Base-by-base conservation (phyloP, 2,797 vertebrate species). In the Galaxias olidus region DNA sequence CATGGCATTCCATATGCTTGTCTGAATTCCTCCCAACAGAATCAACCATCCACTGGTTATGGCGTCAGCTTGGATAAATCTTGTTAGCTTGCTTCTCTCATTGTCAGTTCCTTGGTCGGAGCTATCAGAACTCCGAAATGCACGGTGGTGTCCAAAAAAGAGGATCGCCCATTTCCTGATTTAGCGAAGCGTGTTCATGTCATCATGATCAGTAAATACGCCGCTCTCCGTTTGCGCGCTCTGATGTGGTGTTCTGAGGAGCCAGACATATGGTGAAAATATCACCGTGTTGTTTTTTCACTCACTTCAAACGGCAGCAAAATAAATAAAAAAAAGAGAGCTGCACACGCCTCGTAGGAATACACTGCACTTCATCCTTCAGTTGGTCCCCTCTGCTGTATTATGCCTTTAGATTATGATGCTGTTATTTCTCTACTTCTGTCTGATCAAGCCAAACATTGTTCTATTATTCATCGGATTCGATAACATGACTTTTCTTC, bases 31-130 rank as follows among this genome's bases (percentile, higher is more conserved):
- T 19, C 66, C 62, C 59, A 61, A 71, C 68, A 71, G 76, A 76
- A 75, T 71, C 61, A 10, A 51, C 57, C 71, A 68, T 80, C 85
- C 79, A 72, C 81, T 57, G 10, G 76, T 76, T 74, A 73, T 61
- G 70, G 65, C 69, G 70, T 81, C 75, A 80, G 71, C 76, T 83
- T 76, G 82, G 78, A 84, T 85, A 80, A 84, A 84, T 85, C 76
- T 85, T 74, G 77, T 86, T 85, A 77, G 72, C 49, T 72, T 67
- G 63, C 63, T 81, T 67, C 58, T 76, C 65, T 19, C 59, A 72
- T 69, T 66, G 79, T 43, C 45, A 68, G 59, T 68, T 78, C 54
- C 48, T 43, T 66, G 62, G 66, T 42, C 66, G 4, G 43, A 17
- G 46, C 51, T 73, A 65, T 71, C 46, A 72, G 69, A 74, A 68